Conservation (phyloP, 2,113 vertebrate genomes). For the Hippocampus zosterae region DNA sequence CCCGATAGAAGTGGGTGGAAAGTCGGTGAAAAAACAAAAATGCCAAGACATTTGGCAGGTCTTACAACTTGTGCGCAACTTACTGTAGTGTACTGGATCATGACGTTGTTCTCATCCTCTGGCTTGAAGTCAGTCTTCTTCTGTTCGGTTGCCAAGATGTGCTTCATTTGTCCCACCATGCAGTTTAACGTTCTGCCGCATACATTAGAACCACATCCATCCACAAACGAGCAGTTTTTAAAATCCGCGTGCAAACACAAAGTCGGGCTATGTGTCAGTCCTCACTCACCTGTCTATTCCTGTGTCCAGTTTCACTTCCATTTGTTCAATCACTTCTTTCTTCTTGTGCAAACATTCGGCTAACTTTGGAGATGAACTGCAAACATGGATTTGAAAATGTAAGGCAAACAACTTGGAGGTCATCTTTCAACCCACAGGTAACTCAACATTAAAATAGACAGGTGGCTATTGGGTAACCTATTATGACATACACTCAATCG, state of each 20-base stretch:
- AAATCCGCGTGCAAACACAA: neutral
- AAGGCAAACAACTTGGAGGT: slow-evolving; percentile 3
- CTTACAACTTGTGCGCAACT: slow-evolving; percentile 52
- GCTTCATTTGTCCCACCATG: slow-evolving; percentile 98
- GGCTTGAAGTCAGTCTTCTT: slow-evolving; percentile 99
- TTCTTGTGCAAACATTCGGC: slow-evolving; percentile 98
- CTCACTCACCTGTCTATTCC: slow-evolving; percentile 90
- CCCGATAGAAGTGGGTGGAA: slow-evolving; percentile 1
- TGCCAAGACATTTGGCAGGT: neutral
- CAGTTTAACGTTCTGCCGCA: slow-evolving; percentile 91
- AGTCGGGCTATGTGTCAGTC: neutral
- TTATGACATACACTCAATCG: neutral
- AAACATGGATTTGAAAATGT: slow-evolving; percentile 21
- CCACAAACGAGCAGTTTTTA: neutral
- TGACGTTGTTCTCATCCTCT: slow-evolving; percentile 96
- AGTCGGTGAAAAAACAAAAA: neutral
- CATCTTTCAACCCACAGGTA: neutral
- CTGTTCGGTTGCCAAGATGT: slow-evolving; percentile 91
- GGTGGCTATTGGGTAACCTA: neutral
- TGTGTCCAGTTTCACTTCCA: slow-evolving; percentile 98
- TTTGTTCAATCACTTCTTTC: slow-evolving; percentile 98
- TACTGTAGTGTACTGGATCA: slow-evolving; percentile 96
- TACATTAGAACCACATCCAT: neutral
- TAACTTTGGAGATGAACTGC: slow-evolving; percentile 93
- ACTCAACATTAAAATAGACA: neutral